Conservation (phyloP, 2,888 invertebrate species). For the Miltochrista miniata region DNA sequence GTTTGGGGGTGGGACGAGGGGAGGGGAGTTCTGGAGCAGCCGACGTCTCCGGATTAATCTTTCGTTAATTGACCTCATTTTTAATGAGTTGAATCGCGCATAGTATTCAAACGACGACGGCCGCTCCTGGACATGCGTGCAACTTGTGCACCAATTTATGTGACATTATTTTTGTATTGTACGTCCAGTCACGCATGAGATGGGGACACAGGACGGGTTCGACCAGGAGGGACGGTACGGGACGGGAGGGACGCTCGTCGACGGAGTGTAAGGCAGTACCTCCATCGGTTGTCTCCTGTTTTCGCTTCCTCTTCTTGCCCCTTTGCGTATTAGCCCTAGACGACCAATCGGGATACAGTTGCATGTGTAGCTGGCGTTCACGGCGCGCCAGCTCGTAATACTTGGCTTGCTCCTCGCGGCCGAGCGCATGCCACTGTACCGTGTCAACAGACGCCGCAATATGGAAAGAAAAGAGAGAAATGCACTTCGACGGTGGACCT, state of each 20-base stretch:
- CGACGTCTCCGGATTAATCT: slow-evolving; percentile 74
- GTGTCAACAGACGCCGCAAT: slow-evolving; percentile 62
- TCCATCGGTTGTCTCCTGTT: slow-evolving; percentile 98
- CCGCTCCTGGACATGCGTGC: slow-evolving; percentile 51
- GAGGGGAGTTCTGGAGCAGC: slow-evolving; percentile 53
- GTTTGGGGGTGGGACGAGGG: slow-evolving; percentile 35
- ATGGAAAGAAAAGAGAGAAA: slow-evolving; percentile 83
- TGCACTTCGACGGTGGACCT: slow-evolving; percentile 76
- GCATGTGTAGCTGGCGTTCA: slow-evolving; percentile 99
- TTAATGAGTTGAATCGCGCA: slow-evolving; percentile 60
- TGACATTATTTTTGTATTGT: slow-evolving; percentile 13
- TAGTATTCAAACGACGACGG: slow-evolving; percentile 51
- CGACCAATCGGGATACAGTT: slow-evolving; percentile 99
- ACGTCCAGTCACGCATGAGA: slow-evolving; percentile 22
- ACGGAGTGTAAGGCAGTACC: slow-evolving; percentile 88
- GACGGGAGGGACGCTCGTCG: slow-evolving; percentile 46
- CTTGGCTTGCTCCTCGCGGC: slow-evolving; percentile 99
- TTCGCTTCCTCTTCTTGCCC: slow-evolving; percentile 99
- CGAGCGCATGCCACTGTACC: slow-evolving; percentile 99
- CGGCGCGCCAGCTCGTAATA: slow-evolving; percentile 99
- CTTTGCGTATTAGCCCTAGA: slow-evolving; percentile 99
- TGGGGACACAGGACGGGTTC: slow-evolving; percentile 21
- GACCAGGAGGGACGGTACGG: slow-evolving; percentile 20
- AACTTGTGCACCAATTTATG: slow-evolving; percentile 47
- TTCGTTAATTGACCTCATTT: slow-evolving; percentile 78